Evolutionary conservation across 2,113 vertebrate genomes (phyloP), one percentile per base, ranked within the genome.

Genomic region (Pica pica): DNA sequence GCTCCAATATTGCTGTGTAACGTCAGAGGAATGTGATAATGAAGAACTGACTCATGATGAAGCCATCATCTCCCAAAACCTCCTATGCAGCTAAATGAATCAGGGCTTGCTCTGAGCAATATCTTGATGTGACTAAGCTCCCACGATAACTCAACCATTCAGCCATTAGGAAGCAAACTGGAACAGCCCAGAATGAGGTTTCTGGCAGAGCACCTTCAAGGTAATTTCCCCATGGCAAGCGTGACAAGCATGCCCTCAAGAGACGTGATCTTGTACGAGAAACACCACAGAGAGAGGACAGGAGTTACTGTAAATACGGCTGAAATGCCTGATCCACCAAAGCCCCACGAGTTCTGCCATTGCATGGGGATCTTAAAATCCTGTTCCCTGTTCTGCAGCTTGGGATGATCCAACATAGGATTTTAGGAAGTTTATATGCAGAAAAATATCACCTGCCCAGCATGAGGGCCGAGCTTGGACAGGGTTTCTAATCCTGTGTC

Each of bases 31-130:
- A 96, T 82, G 96, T 33, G 80, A 71, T 96, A 94, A 97, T 95
- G 88, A 90, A 78, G 46, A 57, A 95, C 61, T 96, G 96, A 96
- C 93, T 95, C 96, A 94, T 39, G 95, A 94, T 93, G 95, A 95
- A 95, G 94, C 93, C 94, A 91, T 96, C 92, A 92, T 86, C 94
- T 86, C 94, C 94, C 82, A 64, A 95, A 97, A 56, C 86, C 95
- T 92, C 87, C 93, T 65, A 19, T 79, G 74, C 49, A 83, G 57
- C 88, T 93, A 84, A 94, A 95, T 93, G 88, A 95, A 96, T 96
- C 94, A 94, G 80, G 63, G 68, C 79, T 90, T 50, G 68, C 64
- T 89, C 49, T 56, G 76, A 96, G 90, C 92, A 69, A 3, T 87
- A 92, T 87, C 94, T 96, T 83, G 80, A 90, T 89, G 80, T 96